Percentiles rank a stretch among this genome's conserved stretches.
These are phyloP conservation scores for Mechanitis mazaeus DNA, from an alignment of 2,888 invertebrate species.

Conservation along the genomic window DNA sequence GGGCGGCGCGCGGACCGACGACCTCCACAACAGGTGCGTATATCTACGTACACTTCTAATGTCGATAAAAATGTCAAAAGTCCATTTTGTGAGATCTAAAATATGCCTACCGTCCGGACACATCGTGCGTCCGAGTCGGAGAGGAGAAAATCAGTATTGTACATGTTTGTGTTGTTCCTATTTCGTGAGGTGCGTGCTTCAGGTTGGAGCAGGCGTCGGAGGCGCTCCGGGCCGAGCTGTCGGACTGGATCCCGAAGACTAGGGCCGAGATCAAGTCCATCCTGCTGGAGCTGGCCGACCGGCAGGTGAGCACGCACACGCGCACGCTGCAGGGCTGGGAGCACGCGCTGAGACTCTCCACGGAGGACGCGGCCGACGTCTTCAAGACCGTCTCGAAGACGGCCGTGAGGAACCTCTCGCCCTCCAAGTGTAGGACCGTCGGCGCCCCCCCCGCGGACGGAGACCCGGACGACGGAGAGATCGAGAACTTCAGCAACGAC, in stretches of 20 bases:
- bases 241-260: conserved; percentile 64
- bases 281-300: conserved; percentile 53
- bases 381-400: conserved; percentile 66
- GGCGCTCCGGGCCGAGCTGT: conserved; percentile 57
- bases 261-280: conserved; percentile 49
- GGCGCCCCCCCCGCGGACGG: conserved; percentile 48
- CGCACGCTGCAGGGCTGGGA: conserved; percentile 57
- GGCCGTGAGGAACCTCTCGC: conserved; percentile 60
- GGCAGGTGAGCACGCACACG: conserved; percentile 50
- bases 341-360: conserved; percentile 48
- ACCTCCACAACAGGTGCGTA: conserved; percentile 58
- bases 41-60: background rate
- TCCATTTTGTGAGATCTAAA: no score
- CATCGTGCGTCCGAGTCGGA: no score
- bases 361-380: conserved; percentile 47
- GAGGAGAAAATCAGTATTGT: no score
- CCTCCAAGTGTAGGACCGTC: conserved; percentile 44
- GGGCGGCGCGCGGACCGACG: conserved; percentile 48
- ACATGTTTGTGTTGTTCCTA: no score
- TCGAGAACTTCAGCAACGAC: conserved; percentile 36
- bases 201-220: conserved; percentile 67
- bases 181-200: conserved; percentile 11
- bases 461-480: conserved; percentile 35
- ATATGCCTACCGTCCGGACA: no score
- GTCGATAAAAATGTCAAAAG: no score